phyloP scores from a whole-genome alignment of 92 coral and sea anemone genomes.

The Porites rus region DNA sequence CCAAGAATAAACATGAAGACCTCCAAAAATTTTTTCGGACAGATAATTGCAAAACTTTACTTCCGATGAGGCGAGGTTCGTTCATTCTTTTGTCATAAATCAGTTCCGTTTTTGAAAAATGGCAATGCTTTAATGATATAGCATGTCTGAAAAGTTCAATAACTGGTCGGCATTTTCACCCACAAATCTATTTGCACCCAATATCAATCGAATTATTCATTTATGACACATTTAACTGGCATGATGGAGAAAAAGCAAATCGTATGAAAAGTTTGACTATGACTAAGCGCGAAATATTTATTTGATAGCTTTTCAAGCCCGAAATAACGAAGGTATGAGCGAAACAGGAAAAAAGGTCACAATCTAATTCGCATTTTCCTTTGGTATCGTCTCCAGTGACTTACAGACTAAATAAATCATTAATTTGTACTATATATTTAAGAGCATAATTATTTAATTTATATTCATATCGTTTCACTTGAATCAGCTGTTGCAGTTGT shows the following conservation, averaged over 20 bases:
- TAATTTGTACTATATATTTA: neutral
- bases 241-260: neutral
- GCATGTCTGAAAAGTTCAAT: neutral
- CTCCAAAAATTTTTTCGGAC: neutral
- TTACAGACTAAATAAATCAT: neutral
- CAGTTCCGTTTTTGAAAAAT: neutral
- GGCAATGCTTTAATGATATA: neutral
- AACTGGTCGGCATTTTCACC: neutral
- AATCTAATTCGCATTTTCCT: conserved; percentile 1
- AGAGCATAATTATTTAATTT: neutral
- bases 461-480: neutral
- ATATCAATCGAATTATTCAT: neutral
- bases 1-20: neutral
- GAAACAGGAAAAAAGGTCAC: neutral
- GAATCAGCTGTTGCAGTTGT: too few species aligned
- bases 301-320: neutral
- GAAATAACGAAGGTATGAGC: neutral
- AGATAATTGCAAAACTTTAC: neutral
- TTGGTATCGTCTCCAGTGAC: neutral
- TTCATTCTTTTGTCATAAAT: neutral
- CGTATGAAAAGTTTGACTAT: neutral
- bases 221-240: neutral
- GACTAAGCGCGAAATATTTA: neutral
- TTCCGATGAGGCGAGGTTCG: too few species aligned
- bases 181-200: conserved; percentile 7